Evolutionary conservation across 2,113 vertebrate genomes (phyloP).

Genomic region (Marmota flaviventris): DNA sequence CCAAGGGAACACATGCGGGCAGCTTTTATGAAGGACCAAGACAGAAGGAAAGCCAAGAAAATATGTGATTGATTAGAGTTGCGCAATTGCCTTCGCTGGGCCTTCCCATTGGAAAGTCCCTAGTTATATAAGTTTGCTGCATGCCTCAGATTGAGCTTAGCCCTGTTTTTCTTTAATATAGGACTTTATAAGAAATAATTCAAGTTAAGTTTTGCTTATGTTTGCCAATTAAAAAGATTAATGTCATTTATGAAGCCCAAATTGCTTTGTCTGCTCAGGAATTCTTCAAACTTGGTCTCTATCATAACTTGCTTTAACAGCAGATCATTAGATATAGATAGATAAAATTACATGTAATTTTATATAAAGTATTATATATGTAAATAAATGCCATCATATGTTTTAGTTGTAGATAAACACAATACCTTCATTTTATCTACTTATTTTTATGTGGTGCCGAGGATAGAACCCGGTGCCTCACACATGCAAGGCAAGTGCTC

Average conservation of each 20-base stretch:
- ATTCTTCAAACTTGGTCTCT: background rate
- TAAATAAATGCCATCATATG: background rate
- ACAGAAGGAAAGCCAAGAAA: background rate
- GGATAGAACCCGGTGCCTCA: too few species aligned
- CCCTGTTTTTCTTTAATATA: background rate
- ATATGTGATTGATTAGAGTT: background rate
- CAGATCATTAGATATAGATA: background rate
- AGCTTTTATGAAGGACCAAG: background rate
- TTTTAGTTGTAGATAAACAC: too few species aligned
- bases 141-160: background rate
- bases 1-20: background rate
- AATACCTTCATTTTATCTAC: too few species aligned
- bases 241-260: background rate
- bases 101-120: background rate
- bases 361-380: background rate
- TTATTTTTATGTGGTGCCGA: too few species aligned
- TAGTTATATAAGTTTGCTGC: background rate
- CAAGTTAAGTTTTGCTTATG: background rate
- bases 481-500: too few species aligned
- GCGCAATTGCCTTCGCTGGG: background rate
- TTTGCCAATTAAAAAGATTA: background rate
- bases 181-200: background rate
- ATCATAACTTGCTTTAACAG: background rate
- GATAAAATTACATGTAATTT: background rate
- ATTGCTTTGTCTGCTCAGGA: background rate